Evolutionary conservation across 2,888 invertebrate genomes (phyloP), one percentile per base, ranked within the genome.

Genomic region (Sceliomorpha sp.): DNA sequence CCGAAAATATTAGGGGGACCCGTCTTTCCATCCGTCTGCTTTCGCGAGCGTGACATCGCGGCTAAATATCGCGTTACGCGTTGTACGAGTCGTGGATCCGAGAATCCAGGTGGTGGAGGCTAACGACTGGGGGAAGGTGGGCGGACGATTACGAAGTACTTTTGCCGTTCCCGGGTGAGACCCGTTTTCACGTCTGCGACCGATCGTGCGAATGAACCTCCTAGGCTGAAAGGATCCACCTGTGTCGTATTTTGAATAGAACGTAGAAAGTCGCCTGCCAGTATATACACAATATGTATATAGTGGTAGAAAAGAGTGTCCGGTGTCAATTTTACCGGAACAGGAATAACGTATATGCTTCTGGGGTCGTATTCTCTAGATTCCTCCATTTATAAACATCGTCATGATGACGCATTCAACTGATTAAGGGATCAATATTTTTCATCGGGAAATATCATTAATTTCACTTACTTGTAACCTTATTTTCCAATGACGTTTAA

Each of bases 221-320:
- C 44, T 31, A 12, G 9, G 44, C 14, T n/a, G 13, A 15, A 27
- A 26, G 44, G 44, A 44, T 44, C 44, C 44, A 44, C 44, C 44
- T 44, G 44, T 44, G 44, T 44, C 44, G 44, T 44, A 31, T 44
- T 44, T 44, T 31, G 31, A 31, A 31, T n/a, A 31, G 8, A n/a
- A 26, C 44, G 27, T 12, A 6, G 42, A 27, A 42, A 42, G 42
- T 42, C 42, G 42, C 9, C 36, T 14, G 14, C 14, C 12, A n/a
- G 9, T 29, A 8, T 29, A 36, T 12, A 14, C 7, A 14, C 13
- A 36, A 13, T 14, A 36, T 36, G 36, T 17, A 17, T 6, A 39
- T 13, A 2, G 8, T 15, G 15, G 24, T 8, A 15, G 9, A 12
- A 42, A 5, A 1, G 27, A 42, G 42, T 42, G 42, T 42, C 27